Percentiles rank a stretch among this genome's conserved stretches.
Conservation (phyloP, 2,113 vertebrate genomes). For the Laticauda laticaudata region DNA sequence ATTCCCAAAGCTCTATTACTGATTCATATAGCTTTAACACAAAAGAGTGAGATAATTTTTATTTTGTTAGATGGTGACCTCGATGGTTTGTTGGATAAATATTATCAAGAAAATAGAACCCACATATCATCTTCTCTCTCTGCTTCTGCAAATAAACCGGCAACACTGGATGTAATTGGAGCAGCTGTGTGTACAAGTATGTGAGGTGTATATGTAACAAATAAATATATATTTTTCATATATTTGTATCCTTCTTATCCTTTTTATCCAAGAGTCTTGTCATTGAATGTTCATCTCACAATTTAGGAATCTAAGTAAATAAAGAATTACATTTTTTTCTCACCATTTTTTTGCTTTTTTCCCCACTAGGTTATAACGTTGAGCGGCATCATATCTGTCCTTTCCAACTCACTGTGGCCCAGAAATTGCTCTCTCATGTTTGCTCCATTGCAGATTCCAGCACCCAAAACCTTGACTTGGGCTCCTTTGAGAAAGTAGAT, state of each 20-base stretch:
- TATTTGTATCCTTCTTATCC: neutral
- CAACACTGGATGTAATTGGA: slow-evolving; percentile 47
- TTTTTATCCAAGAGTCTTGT: neutral
- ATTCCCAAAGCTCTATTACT: no score
- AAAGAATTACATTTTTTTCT: neutral
- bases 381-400: slow-evolving; percentile 83
- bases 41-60: slow-evolving; percentile 17
- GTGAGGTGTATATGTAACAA: slow-evolving; percentile 29
- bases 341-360: slow-evolving; percentile 43
- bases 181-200: slow-evolving; percentile 66
- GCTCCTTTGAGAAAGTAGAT: slow-evolving; percentile 86
- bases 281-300: neutral
- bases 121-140: slow-evolving; percentile 69
- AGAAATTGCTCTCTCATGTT: slow-evolving; percentile 94
- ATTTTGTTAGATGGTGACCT: slow-evolving; percentile 83
- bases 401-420: slow-evolving; percentile 92
- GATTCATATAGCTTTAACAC: neutral
- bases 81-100: slow-evolving; percentile 85
- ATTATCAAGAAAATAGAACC: slow-evolving; percentile 76
- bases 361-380: slow-evolving; percentile 64
- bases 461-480: slow-evolving; percentile 87
- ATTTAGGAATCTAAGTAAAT: neutral
- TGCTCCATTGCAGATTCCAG: slow-evolving; percentile 97
- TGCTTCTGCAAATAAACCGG: slow-evolving; percentile 53
- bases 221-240: neutral